Conservation (phyloP, 2,113 vertebrate genomes). For the Falco punctatus region DNA sequence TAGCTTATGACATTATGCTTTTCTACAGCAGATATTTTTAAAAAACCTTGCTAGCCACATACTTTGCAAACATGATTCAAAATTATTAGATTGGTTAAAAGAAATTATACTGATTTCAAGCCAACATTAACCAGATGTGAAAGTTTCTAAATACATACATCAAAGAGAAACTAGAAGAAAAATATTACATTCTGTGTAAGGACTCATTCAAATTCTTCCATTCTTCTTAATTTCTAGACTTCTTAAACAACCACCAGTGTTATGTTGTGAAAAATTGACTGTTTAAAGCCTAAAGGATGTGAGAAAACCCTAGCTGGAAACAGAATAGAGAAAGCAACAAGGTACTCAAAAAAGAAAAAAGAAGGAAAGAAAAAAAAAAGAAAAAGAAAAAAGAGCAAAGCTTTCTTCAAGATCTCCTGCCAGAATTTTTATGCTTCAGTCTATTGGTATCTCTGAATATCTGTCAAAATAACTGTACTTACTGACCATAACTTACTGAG, state of each 20-base stretch:
- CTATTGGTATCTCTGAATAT: neutral
- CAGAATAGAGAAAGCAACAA: neutral
- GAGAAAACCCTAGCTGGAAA: neutral
- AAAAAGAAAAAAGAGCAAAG: neutral
- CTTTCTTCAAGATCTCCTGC: neutral
- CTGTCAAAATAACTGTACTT: neutral
- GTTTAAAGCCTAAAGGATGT: neutral
- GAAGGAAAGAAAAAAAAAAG: neutral
- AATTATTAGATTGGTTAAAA: neutral
- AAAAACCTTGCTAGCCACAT: neutral
- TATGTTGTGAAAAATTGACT: neutral
- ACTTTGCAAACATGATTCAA: neutral
- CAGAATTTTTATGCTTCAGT: neutral
- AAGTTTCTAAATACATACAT: neutral
- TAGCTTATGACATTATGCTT: neutral
- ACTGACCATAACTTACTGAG: neutral
- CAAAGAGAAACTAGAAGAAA: neutral
- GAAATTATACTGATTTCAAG: neutral
- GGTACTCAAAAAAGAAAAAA: neutral
- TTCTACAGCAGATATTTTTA: neutral
- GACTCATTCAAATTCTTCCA: neutral
- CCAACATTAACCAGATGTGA: neutral
- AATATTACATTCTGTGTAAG: neutral
- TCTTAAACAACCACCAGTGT: neutral
- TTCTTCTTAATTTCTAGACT: neutral